These are phyloP conservation scores for Schrankia costaestrigalis DNA, from an alignment of 2,888 invertebrate species.

Conservation along the genomic window DNA sequence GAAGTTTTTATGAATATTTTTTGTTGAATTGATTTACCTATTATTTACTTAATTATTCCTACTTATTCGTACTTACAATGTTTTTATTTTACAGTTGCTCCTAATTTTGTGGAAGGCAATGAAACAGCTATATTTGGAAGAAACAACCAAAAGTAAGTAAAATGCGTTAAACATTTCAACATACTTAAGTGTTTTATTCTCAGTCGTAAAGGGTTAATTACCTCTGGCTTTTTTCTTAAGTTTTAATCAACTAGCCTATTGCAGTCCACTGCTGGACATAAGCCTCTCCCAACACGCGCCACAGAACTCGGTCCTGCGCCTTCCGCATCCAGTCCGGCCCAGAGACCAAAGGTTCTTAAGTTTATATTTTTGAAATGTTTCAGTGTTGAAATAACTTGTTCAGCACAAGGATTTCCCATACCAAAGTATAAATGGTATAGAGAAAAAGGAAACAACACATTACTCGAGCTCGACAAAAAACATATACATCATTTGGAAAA, in stretches of 20 bases:
- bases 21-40: too few relatives aligned
- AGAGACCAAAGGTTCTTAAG: too few relatives aligned
- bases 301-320: background rate
- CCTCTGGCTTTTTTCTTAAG: too few relatives aligned
- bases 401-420: constrained; percentile 49
- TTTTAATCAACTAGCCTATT: too few relatives aligned
- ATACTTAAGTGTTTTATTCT: too few relatives aligned
- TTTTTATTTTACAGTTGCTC: constrained; percentile 49
- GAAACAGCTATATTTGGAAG: constrained; percentile 45
- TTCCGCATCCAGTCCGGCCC: background rate
- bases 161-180: background rate
- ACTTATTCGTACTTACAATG: background rate
- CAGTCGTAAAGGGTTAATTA: too few relatives aligned
- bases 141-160: constrained; percentile 49
- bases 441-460: constrained; percentile 37
- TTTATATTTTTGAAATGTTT: too few relatives aligned
- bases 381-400: constrained; percentile 56
- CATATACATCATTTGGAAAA: constrained; percentile 43
- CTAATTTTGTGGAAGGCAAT: constrained; percentile 45
- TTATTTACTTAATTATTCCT: too few relatives aligned
- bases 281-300: too few relatives aligned
- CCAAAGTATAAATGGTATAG: constrained; percentile 60
- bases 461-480: constrained; percentile 46
- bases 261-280: too few relatives aligned
- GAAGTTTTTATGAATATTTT: too few relatives aligned